A percentile compares a stretch with the other conserved stretches of the same genome.
phyloP scores from a whole-genome alignment of 37 sponge, comb jelly and placozoan genomes.

The Ephydatia muelleri region DNA sequence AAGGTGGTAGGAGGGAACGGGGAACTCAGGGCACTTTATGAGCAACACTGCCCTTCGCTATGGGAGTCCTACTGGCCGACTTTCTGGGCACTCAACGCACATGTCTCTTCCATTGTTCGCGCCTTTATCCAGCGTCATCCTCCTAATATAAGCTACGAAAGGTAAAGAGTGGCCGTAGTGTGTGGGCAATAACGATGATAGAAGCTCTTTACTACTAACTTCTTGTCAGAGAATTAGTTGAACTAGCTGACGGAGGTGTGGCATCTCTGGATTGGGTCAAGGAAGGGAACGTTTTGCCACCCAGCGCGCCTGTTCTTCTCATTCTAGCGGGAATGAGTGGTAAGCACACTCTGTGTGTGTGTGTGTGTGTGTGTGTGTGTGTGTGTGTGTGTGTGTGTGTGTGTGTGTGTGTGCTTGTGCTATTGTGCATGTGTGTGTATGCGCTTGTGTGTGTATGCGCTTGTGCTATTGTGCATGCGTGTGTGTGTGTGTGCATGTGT shows the following conservation, averaged over 20 bases:
- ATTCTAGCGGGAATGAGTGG: constrained; percentile 70
- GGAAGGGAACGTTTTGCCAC: background rate
- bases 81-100: constrained; percentile 65
- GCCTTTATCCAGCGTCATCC: constrained; percentile 41
- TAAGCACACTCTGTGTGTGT: constrained; percentile 1
- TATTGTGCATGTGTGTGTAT: constrained; percentile 11
- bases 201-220: background rate
- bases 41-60: constrained; percentile 52
- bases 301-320: constrained; percentile 41
- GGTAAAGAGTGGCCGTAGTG: constrained; percentile 24
- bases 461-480: constrained; percentile 9
- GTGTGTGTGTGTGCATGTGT: constrained; percentile 26
- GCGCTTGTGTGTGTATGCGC: constrained; percentile 7
- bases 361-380: constrained; percentile 38
- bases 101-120: constrained; percentile 57
- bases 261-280: constrained; percentile 73
- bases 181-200: background rate
- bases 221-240: constrained; percentile 47
- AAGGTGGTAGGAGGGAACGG: constrained; percentile 26
- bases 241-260: constrained; percentile 72
- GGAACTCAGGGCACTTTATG: constrained; percentile 1
- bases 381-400: constrained; percentile 39
- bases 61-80: constrained; percentile 68
- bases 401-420: constrained; percentile 19
- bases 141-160: constrained; percentile 39